Evolutionary conservation across 1,140 invertebrate genomes (phyloP), one percentile per base, ranked within the genome.

Genomic region (Tachypleus tridentatus): DNA sequence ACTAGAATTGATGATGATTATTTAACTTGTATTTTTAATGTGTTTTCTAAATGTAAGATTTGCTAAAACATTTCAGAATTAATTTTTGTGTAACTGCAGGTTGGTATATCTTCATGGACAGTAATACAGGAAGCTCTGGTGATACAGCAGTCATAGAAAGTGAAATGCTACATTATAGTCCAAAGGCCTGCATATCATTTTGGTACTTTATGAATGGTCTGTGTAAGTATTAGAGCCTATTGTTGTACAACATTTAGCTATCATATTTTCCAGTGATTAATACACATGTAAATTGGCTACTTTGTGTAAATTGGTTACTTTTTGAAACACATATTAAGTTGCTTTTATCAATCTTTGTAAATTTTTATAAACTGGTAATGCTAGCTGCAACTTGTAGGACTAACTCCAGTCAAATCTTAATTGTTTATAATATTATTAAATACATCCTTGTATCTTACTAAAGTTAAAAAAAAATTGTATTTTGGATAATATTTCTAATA

Each of bases 161-260:
- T 54, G 63, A 68, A 65, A 64, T 53, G 56, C 56, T 68, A 0
- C 67, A 68, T 57, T 68, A 68, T 48, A 49, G 29, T 47, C 61
- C 63, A 9, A 59, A 56, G 8, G 63, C 63, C 7, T 68, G 67
- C 56, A 52, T 68, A 4, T 61, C 57, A 11, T 68, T 58, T 10
- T 68, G 64, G 63, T 68, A 68, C 29, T 48, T 61, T 10, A 60
- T 64, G 50, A 57, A 61, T n/a, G 51, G 60, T 49, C 54, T 53
- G 54, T 51, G 66, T 67, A 58, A 60, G 58, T 58, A 11, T 29
- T 3, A 49, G 53, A 50, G 60, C 9, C 54, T 6, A 6, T 29
- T 7, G 29, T 56, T 4, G 7, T 10, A 49, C 47, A 3, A 5
- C 8, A 51, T 6, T 4, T 6, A 50, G 57, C 4, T 59, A 6